Base-by-base conservation (phyloP, 2,113 vertebrate species). In the Orcinus orca region DNA sequence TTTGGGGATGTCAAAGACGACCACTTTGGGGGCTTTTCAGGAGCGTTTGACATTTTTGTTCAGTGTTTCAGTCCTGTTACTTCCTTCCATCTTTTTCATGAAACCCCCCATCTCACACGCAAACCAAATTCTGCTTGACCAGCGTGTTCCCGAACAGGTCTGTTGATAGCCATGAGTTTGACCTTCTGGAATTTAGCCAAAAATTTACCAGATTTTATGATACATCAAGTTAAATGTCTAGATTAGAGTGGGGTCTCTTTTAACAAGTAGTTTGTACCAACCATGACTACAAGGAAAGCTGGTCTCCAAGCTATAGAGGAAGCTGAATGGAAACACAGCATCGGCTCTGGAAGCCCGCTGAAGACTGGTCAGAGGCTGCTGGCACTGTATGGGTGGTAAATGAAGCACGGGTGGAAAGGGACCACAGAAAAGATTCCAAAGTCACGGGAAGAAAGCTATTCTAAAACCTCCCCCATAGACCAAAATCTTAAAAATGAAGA, bases 311-410 rank as follows among this genome's bases (percentile, higher is more conserved):
- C 36, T 38, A 7, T 6, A 65, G 36, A 33, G 71, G 3, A 73
- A 55, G 26, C 26, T 8, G 25, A 68, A 55, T 2, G 1, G 41
- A 68, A 63, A 70, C 14, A 17, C 18, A 50, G 53, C 1, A 21
- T 3, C 23, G 63, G 60, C 33, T 77, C 26, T 84, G 17, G 9
- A 58, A 60, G 67, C 3, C 31, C 8, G 8, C 0, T 1, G 1
- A 77, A 36, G 50, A 38, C 58, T 33, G 8, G 23, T 14, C 2
- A 0, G 44, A 25, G 26, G 21, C 44, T 50, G 11, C 11, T 20
- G 41, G 62, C 58, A 36, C 10, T 0, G 1, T 4, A 36, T 2
- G 4, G 38, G 13, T 2, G 7, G 15, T 9, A 41, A 50, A 62
- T 15, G 29, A 88, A 38, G 36, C 58, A 67, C 2, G 1, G 50